Evolutionary conservation across 2,888 invertebrate species (phyloP).

Genomic region (Euproctis similis): DNA sequence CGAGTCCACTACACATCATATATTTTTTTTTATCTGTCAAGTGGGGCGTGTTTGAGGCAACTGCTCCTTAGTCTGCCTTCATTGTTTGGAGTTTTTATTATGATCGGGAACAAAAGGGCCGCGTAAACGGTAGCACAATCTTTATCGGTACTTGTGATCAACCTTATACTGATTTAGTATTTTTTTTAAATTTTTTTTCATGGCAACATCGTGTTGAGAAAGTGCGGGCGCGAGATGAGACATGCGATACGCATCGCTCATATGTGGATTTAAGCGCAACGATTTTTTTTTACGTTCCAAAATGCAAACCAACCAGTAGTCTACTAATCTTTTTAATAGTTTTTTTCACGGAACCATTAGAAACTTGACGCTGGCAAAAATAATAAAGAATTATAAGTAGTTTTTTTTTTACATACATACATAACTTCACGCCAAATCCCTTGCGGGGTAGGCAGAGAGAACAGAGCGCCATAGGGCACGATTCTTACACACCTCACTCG

Average conservation of each 20-base stretch:
- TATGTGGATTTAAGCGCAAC: too few relatives aligned
- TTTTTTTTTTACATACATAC: too few relatives aligned
- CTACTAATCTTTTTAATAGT: too few relatives aligned
- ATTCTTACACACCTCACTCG: too few relatives aligned
- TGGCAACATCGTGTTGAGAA: slow-evolving; percentile 46
- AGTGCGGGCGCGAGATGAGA: slow-evolving; percentile 48
- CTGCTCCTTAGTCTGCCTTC: slow-evolving; percentile 46
- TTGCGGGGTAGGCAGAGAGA: too few relatives aligned
- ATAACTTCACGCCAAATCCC: too few relatives aligned
- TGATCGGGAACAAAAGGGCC: slow-evolving; percentile 60
- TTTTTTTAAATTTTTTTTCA: slow-evolving; percentile 33
- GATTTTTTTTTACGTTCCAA: too few relatives aligned
- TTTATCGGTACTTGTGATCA: slow-evolving; percentile 70
- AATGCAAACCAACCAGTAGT: too few relatives aligned
- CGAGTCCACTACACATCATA: slow-evolving; percentile 40
- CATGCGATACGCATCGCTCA: slow-evolving; percentile 51
- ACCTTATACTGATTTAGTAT: slow-evolving; percentile 56
- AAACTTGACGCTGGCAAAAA: too few relatives aligned
- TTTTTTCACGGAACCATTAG: too few relatives aligned
- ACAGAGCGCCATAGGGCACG: too few relatives aligned
- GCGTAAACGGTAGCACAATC: slow-evolving; percentile 70
- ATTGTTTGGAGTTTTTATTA: slow-evolving; percentile 72
- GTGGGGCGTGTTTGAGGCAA: slow-evolving; percentile 55
- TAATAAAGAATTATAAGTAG: too few relatives aligned
- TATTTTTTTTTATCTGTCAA: slow-evolving; percentile 51